A percentile compares a stretch with the other conserved stretches of the same genome.
These are phyloP conservation scores for Vollenhovia emeryi DNA, from an alignment of 1,140 invertebrate species.

Conservation along the genomic window DNA sequence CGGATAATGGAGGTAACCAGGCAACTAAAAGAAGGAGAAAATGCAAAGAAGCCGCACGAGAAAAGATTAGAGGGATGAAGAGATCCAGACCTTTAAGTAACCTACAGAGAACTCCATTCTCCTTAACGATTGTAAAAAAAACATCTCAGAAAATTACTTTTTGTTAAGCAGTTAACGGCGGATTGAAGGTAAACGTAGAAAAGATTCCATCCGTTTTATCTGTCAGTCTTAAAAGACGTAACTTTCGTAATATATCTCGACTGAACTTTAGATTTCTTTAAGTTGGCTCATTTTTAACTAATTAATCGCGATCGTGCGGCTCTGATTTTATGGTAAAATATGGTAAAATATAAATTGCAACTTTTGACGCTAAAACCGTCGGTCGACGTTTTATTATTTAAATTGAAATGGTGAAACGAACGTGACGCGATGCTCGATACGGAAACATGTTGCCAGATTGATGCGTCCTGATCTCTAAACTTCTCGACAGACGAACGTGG, in stretches of 20 bases:
- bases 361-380: neutral
- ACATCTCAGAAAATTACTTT: slow-evolving; percentile 15
- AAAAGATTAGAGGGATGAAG: slow-evolving; percentile 30
- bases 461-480: slow-evolving; percentile 19
- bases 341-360: slow-evolving; percentile 5
- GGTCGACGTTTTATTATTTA: neutral
- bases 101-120: neutral
- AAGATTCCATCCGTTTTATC: neutral
- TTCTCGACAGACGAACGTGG: neutral
- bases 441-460: neutral
- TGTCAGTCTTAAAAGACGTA: neutral
- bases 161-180: slow-evolving; percentile 13
- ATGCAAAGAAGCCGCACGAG: neutral
- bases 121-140: slow-evolving; percentile 14
- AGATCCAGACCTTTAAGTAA: slow-evolving; percentile 16
- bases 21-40: slow-evolving; percentile 4
- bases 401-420: neutral
- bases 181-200: neutral
- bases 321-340: neutral
- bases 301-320: too few species aligned
- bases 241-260: neutral
- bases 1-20: neutral
- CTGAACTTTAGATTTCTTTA: neutral
- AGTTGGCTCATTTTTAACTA: neutral
- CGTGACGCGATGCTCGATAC: neutral